Base-by-base conservation (phyloP, 2,888 invertebrate species). In the Epistrophe eligans region DNA sequence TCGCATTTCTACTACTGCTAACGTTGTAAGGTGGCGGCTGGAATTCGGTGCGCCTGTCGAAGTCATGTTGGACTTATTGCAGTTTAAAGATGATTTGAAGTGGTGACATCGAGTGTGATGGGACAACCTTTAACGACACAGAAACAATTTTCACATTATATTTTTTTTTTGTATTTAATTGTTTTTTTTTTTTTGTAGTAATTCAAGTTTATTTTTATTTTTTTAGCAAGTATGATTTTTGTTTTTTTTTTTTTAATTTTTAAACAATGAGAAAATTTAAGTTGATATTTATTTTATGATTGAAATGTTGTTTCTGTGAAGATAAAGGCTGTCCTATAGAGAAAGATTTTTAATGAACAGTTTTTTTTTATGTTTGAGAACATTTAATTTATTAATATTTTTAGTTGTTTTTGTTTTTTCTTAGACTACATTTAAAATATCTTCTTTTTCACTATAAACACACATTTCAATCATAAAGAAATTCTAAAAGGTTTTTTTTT, bases 111-210 rank as follows among this genome's bases (percentile, higher is more conserved):
- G 91, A 10, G 91, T 90, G 91, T 92, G 67, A 67, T 50, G 93
- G 93, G 70, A 94, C 94, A 94, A 94, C 94, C 94, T 94, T 94
- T 93, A 92, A 93, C 93, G 92, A 94, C 94, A 94, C 94, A 94
- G 93, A 93, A 93, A 93, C 93, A 94, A 93, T 91, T 93, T 93
- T 92, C 93, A 91, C 92, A 91, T 93, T 92, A 93, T 92, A 91
- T n/a, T n/a, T n/a, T n/a, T 77, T 62, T 84, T 81, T 79, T 87
- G 17, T 76, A 50, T 73, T 72, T 71, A 17, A 57, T 73, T 88
- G 76, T 76, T 83, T 72, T 83, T 43, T 45, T 73, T 77, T 83
- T 28, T 88, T 74, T 9, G 8, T 87, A 67, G 52, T 74, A 81
- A 40, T 35, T 40, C 80, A 62, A 67, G 45, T 74, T 84, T 73